Percentiles rank a stretch among this genome's conserved stretches.
Evolutionary conservation across 2,797 vertebrate genomes (phyloP).

Genomic region (Centropyge bicolor): DNA sequence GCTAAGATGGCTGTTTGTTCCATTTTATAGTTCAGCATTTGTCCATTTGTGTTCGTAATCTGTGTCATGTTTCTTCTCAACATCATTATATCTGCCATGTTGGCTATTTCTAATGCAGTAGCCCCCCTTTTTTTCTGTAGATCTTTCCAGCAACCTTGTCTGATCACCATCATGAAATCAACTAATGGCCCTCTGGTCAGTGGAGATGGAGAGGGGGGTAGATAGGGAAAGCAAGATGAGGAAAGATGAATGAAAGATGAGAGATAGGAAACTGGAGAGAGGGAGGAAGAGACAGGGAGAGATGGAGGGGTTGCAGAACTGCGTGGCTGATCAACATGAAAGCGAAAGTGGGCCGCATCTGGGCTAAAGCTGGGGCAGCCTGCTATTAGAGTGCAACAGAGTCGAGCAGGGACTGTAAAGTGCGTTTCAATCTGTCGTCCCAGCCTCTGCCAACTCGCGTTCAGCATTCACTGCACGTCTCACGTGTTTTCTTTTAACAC

Average conservation of each 20-base stretch:
- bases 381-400: conserved; percentile 49
- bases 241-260: conserved; percentile 39
- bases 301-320: conserved; percentile 35
- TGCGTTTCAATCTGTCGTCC: conserved; percentile 29
- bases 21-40: conserved; percentile 16
- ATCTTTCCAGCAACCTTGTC: conserved; percentile 17
- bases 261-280: conserved; percentile 23
- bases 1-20: conserved; percentile 16
- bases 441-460: conserved; percentile 15
- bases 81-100: conserved; percentile 7
- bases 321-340: conserved; percentile 68
- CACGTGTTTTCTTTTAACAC: neutral
- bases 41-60: conserved; percentile 1
- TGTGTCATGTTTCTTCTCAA: conserved; percentile 6
- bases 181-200: conserved; percentile 49
- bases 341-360: conserved; percentile 71
- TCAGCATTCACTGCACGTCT: conserved; percentile 1
- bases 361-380: conserved; percentile 66
- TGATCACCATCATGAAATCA: conserved; percentile 42
- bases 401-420: conserved; percentile 39
- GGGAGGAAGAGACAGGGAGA: neutral
- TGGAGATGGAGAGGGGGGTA: conserved; percentile 3
- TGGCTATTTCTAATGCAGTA: conserved; percentile 1
- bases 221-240: conserved; percentile 23
- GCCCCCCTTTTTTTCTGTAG: neutral